Conservation (phyloP, 2,888 invertebrate species). For the Cosmia trapezina region DNA sequence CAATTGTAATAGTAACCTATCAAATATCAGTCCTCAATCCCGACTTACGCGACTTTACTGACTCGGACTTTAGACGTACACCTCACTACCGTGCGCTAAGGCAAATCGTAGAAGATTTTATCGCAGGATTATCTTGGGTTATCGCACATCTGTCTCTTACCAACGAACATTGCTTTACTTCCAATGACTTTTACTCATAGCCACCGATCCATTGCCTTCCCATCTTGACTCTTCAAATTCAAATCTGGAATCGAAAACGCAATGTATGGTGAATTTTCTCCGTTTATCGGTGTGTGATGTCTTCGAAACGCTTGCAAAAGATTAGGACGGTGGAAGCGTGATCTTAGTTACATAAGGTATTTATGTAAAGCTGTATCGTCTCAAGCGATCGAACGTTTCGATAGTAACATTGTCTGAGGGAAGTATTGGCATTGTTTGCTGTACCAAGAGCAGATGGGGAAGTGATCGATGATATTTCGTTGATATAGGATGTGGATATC, state of each 20-base stretch:
- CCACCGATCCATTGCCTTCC: slow-evolving; percentile 62
- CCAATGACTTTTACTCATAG: slow-evolving; percentile 20
- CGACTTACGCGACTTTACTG: slow-evolving; percentile 25
- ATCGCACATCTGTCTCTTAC: slow-evolving; percentile 81
- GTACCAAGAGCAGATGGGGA: slow-evolving; percentile 61
- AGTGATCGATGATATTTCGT: slow-evolving; percentile 40
- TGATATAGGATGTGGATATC: slow-evolving; percentile 28
- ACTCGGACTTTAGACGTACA: slow-evolving; percentile 51
- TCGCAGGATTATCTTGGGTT: slow-evolving; percentile 86
- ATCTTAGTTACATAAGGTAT: slow-evolving; percentile 83
- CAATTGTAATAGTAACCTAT: slow-evolving; percentile 63
- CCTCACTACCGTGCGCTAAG: slow-evolving; percentile 75
- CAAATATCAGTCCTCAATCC: slow-evolving; percentile 60
- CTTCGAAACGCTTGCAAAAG: slow-evolving; percentile 43
- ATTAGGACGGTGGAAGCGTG: slow-evolving; percentile 76
- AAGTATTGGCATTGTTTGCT: slow-evolving; percentile 67
- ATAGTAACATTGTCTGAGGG: slow-evolving; percentile 67
- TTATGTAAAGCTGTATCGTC: slow-evolving; percentile 81
- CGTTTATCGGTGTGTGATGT: slow-evolving; percentile 9
- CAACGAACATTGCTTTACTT: slow-evolving; percentile 58
- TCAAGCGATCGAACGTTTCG: slow-evolving; percentile 70
- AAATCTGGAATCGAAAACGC: slow-evolving; percentile 26
- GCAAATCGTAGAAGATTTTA: slow-evolving; percentile 85
- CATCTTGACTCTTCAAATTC: not conserved
- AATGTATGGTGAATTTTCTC: slow-evolving; percentile 53